Conservation (phyloP, 2,888 invertebrate genomes). For the Resseliella maxima region DNA sequence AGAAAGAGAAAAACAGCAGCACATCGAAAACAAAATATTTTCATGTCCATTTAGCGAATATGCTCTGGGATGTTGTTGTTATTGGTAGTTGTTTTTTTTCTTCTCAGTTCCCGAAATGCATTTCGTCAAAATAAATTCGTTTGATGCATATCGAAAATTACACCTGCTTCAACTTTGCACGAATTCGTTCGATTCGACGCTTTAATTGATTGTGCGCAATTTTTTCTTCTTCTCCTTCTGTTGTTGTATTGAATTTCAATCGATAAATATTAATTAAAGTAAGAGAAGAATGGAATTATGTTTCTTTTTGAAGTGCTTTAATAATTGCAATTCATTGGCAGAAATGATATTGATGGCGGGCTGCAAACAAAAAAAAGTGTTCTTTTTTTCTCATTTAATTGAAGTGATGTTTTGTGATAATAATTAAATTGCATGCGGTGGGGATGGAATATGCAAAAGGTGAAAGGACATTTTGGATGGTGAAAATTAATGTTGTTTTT, state of each 20-base stretch:
- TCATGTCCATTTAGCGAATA: conserved; percentile 27
- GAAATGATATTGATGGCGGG: conserved; percentile 20
- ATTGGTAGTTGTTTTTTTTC: neutral
- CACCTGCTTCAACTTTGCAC: neutral
- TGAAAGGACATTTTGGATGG: neutral
- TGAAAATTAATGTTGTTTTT: neutral
- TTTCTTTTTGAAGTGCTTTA: neutral
- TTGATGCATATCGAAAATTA: conserved; percentile 18
- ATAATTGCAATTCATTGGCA: neutral
- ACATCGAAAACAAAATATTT: neutral
- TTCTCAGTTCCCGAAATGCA: neutral
- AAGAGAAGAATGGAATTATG: conserved; percentile 6
- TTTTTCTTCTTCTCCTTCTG: neutral
- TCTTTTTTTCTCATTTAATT: neutral
- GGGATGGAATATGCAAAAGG: neutral
- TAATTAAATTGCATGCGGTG: neutral
- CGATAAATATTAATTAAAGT: conserved; percentile 41
- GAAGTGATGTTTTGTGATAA: neutral
- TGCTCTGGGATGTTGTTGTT: neutral
- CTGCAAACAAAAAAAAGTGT: neutral
- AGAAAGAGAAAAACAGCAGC: neutral
- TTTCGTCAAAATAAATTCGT: conserved; percentile 52
- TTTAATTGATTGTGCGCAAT: conserved; percentile 21
- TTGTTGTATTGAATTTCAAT: conserved; percentile 33
- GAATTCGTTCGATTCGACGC: conserved; percentile 15